Evolutionary conservation across 2,888 invertebrate genomes (phyloP).

Genomic region (Ctenicera cuprea): DNA sequence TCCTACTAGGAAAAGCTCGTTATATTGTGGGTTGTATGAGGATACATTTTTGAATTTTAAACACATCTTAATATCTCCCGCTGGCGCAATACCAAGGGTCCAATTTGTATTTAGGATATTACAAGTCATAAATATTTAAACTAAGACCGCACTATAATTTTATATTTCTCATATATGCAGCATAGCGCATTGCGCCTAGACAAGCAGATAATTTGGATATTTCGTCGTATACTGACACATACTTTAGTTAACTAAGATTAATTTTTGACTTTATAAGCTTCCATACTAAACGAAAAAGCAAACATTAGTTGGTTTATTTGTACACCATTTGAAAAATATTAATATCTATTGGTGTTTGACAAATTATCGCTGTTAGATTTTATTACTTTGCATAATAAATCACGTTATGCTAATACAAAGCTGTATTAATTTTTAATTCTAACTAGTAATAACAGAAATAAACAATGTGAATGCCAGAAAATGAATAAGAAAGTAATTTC

Average conservation of each 20-base stretch:
- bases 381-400: no score
- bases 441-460: no score
- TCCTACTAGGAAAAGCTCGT: conserved; percentile 7
- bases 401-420: no score
- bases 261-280: conserved; percentile 2
- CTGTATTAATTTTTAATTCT: no score
- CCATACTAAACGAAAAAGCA: not conserved
- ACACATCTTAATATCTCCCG: conserved; percentile 47
- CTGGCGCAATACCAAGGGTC: conserved; percentile 44
- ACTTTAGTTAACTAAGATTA: conserved; percentile 3
- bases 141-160: conserved; percentile 34
- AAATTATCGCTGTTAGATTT: no score
- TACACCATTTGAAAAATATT: not conserved
- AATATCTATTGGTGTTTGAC: not conserved
- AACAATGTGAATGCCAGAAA: no score
- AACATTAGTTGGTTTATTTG: no score
- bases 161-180: conserved; percentile 1
- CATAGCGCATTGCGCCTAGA: conserved; percentile 15
- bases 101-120: conserved; percentile 48
- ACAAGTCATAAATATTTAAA: conserved; percentile 47
- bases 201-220: conserved; percentile 8
- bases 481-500: no score
- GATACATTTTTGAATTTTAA: conserved; percentile 45
- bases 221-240: not conserved
- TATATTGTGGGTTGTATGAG: conserved; percentile 31